Evolutionary conservation across 1,140 invertebrate genomes (phyloP).

Genomic region (Mactra quadrangularis): DNA sequence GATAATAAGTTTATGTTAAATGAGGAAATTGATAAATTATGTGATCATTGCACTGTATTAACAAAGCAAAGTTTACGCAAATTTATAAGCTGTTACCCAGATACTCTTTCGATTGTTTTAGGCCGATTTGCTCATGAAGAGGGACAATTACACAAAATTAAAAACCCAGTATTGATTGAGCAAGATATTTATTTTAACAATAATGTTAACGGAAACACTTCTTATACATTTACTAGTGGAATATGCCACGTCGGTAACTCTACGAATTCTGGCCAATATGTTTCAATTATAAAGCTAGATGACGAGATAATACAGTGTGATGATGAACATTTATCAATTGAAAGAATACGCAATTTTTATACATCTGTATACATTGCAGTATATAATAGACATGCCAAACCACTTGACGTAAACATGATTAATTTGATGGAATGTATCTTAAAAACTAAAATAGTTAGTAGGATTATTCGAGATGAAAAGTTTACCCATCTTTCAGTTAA

Average conservation of each 20-base stretch:
- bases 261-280: slow-evolving; percentile 14
- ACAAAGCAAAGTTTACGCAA: not conserved
- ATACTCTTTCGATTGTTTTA: not conserved
- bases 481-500: not conserved
- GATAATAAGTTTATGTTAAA: not conserved
- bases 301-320: not conserved
- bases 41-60: not conserved
- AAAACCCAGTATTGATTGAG: not conserved
- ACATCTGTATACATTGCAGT: not conserved
- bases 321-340: not conserved
- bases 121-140: not conserved
- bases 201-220: too few relatives aligned
- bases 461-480: not conserved
- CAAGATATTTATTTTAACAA: not conserved
- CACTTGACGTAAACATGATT: too few relatives aligned
- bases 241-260: slow-evolving; percentile 2
- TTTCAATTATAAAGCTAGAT: not conserved
- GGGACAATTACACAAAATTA: not conserved
- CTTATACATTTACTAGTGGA: not conserved
- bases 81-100: not conserved
- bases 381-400: too few relatives aligned
- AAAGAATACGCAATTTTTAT: not conserved
- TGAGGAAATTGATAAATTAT: not conserved
- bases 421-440: not conserved
- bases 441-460: not conserved